Base-by-base conservation (phyloP, 2,888 invertebrate genomes). In the Phanerotoma sp. region DNA sequence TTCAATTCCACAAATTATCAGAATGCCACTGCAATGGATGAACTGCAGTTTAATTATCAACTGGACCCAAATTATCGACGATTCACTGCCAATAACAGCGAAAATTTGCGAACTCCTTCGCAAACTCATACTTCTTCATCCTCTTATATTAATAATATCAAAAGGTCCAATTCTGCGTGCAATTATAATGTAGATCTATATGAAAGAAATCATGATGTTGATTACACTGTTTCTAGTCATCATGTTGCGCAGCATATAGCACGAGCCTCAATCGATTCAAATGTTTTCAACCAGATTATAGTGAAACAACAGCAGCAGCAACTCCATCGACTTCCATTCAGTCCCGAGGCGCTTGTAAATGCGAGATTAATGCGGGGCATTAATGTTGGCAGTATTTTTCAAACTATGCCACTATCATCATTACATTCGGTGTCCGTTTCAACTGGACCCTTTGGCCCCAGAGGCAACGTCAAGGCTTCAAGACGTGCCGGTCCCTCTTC, bases 401-500 rank as follows among this genome's bases (percentile, higher is more conserved):
- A 73, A 5, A 63, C 72, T 7, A 64, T 74, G 35, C 65, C 71
- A 11, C 68, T 73, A 21, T 65, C 74, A 4, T 66, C 72, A 7
- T 57, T 69, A 5, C 68, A 74, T 55, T 65, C 70, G 0, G 68
- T 69, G 62, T 71, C 74, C 3, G 68, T 70, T n/a, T 63, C 73
- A 0, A 72, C 73, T 21, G 67, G 66, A 10, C 67, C 69, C 10
- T 47, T 74, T 15, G 66, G 66, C 10, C 50, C 74, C 4, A 64
- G 73, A 51, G 73, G 69, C 45, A 67, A 69, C 15, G 62, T 61
- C 5, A 62, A 67, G 44, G 56, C 71, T 16, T 66, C 68, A 38
- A 79, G 80, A 54, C 77, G 81, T 35, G 75, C 81, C 77, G 84
- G 77, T 66, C 80, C 80, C 3, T 83, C 85, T 0, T 81, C 82